Base-by-base conservation (phyloP, 2,797 vertebrate genomes). In the Peromyscus nudipes region DNA sequence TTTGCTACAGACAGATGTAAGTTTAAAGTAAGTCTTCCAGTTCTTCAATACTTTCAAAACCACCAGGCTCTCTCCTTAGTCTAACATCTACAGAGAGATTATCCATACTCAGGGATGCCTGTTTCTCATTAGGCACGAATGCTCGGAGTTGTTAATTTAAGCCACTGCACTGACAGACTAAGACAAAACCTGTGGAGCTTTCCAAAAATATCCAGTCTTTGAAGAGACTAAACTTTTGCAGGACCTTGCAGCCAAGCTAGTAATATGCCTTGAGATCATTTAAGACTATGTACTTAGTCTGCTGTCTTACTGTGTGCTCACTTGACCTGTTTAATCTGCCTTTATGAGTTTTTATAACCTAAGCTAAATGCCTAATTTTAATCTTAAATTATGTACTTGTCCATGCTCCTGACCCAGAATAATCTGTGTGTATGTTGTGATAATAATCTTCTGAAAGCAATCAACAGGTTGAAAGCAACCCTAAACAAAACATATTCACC, bases 71-170 rank as follows among this genome's bases (percentile, higher is more conserved):
- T 46, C 62, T 88, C 62, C 67, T 40, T 87, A 94, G 80, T 92
- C 96, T 62, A 95, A 64, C 12, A 69, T 62, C 8, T 71, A 55
- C 43, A 37, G 29, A 4, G 62, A 89, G 62, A 60, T 4, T 93
- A 11, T 87, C 55, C 84, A 91, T 64, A 46, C 16, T n/a, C 21
- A 83, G 27, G 27, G 73, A 88, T 46, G 82, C 13, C 67, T 81
- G 4, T 90, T 95, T 97, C 31, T 95, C n/a, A 76, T 49, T 76
- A 94, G 46, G 25, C 34, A 69, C 37, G 86, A 21, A 89, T 52
- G 10, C 40, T 91, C 31, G 92, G 21, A 91, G 62, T 75, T 80
- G n/a, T 62, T 89, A 81, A 88, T 80, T 73, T 86, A 95, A 92
- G n/a, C 17, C 37, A 71, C 17, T 49, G 27, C 64, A 92, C 11